Percentiles rank a stretch among this genome's conserved stretches.
Evolutionary conservation across 2,113 vertebrate genomes (phyloP).

Genomic region (Oncorhynchus kisutch): DNA sequence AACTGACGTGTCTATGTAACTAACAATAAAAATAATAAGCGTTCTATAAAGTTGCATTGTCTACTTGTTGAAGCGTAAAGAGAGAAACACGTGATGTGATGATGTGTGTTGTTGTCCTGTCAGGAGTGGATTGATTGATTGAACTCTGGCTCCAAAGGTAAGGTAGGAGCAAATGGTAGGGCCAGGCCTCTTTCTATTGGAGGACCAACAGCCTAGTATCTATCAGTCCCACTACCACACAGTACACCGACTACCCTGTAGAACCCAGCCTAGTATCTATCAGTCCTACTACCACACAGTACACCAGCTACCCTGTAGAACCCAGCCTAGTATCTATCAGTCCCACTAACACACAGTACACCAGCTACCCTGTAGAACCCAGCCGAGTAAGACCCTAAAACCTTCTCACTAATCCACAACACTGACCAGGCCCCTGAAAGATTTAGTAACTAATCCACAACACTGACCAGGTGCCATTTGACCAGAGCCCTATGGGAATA

Average conservation of each 20-base stretch:
- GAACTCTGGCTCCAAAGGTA: slow-evolving; percentile 67
- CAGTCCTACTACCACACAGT: too few species aligned
- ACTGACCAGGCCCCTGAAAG: too few species aligned
- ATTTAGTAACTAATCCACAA: too few species aligned
- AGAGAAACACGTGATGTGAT: slow-evolving; percentile 75
- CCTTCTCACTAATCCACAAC: too few species aligned
- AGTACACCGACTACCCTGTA: too few species aligned
- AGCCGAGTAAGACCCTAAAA: slow-evolving; percentile 11
- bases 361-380: background rate
- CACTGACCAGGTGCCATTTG: too few species aligned
- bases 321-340: slow-evolving; percentile 21
- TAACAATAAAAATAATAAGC: slow-evolving; percentile 51
- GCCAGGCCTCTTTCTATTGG: slow-evolving; percentile 65
- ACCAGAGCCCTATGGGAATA: too few species aligned
- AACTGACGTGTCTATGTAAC: slow-evolving; percentile 66
- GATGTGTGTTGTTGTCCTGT: slow-evolving; percentile 69
- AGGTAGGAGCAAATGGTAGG: slow-evolving; percentile 59
- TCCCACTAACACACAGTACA: too few species aligned
- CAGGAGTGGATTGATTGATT: slow-evolving; percentile 65
- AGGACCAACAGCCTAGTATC: slow-evolving; percentile 45
- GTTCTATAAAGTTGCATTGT: slow-evolving; percentile 89
- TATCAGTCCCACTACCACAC: too few species aligned
- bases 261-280: too few species aligned
- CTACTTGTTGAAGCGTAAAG: slow-evolving; percentile 79
- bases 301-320: too few species aligned